Evolutionary conservation across 1,140 invertebrate genomes (phyloP).

Genomic region (Drosophila quadrilineata): DNA sequence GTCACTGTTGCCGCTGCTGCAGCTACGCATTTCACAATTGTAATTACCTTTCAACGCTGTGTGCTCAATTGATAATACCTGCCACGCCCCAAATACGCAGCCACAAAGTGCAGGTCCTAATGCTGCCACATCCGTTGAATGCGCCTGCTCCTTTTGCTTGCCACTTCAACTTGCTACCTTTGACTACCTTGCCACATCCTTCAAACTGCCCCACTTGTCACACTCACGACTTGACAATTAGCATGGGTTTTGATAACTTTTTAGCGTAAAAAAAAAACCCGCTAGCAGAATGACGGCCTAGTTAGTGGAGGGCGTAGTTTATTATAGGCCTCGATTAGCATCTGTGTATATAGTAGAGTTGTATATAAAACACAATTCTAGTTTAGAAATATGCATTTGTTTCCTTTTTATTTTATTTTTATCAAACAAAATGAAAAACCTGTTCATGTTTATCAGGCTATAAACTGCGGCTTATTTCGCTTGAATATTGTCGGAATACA

Average conservation of each 20-base stretch:
- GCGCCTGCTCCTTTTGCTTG: no score
- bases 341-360: conserved; percentile 9
- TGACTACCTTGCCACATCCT: no score
- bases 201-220: no score
- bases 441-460: no score
- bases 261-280: conserved; percentile 13
- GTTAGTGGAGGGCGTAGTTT: conserved; percentile 31
- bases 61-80: conserved; percentile 32
- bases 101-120: no score
- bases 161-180: no score
- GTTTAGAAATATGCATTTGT: conserved; percentile 37
- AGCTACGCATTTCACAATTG: conserved; percentile 40
- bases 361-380: no score
- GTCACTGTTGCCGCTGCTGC: not conserved
- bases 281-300: conserved; percentile 12
- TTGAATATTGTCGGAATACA: conserved; percentile 18
- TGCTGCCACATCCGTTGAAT: no score
- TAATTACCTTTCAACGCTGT: conserved; percentile 38
- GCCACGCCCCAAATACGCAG: conserved; percentile 1
- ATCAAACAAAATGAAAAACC: no score
- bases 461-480: no score
- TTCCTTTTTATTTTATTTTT: not conserved
- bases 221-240: not conserved
- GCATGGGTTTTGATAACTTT: not conserved
- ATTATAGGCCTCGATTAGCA: conserved; percentile 25